phyloP scores from a whole-genome alignment of 2,113 vertebrate species.

The Anoplopoma fimbria region DNA sequence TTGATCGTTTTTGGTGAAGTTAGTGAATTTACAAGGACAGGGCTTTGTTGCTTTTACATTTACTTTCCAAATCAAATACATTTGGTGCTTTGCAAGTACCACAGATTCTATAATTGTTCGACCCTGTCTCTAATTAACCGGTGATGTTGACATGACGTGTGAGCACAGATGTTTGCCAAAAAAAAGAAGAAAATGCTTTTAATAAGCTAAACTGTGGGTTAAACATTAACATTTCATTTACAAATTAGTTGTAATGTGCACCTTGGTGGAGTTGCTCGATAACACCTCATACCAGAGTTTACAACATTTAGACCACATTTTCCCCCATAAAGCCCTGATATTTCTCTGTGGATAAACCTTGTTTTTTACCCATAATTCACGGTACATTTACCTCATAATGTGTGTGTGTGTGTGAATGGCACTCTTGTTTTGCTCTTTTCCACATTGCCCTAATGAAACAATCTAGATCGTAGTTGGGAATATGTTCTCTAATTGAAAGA shows the following conservation, averaged over 20 bases:
- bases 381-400: background rate
- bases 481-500: constrained; percentile 32
- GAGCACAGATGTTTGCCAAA: constrained; percentile 4
- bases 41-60: constrained; percentile 9
- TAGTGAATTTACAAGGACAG: constrained; percentile 27
- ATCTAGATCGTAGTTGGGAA: background rate
- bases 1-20: constrained; percentile 7
- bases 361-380: constrained; percentile 1
- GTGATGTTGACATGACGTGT: background rate
- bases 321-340: background rate
- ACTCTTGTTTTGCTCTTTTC: background rate
- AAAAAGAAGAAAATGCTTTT: background rate
- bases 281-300: background rate
- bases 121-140: constrained; percentile 19
- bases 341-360: background rate
- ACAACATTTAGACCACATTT: background rate
- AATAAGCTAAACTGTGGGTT: background rate
- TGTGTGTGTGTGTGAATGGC: background rate
- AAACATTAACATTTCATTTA: constrained; percentile 14
- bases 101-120: constrained; percentile 10
- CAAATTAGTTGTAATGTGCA: background rate
- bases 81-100: constrained; percentile 2
- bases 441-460: background rate
- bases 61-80: constrained; percentile 56
- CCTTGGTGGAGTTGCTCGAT: background rate